Conservation (phyloP, 2,888 invertebrate species). For the Ornithoptera alexandrae region DNA sequence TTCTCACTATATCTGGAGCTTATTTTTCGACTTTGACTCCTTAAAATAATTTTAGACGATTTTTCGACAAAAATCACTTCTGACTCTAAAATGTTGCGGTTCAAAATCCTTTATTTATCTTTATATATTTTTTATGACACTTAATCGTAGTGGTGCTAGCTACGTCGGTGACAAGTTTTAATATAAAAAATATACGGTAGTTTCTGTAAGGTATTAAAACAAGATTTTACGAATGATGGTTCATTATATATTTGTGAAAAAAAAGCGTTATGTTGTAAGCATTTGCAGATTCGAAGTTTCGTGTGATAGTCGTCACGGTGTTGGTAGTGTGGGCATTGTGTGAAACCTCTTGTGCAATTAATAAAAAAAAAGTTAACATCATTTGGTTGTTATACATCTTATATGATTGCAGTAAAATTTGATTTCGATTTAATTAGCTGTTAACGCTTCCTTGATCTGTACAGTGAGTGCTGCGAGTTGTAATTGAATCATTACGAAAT, state of each 20-base stretch:
- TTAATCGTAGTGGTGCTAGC: too few species aligned
- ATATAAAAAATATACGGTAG: too few species aligned
- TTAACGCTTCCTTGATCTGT: conserved; percentile 49
- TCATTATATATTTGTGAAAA: conserved; percentile 4
- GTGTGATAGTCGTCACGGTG: conserved; percentile 16
- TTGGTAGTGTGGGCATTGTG: conserved; percentile 3
- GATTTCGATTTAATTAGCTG: conserved; percentile 52
- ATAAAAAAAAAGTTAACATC: conserved; percentile 15
- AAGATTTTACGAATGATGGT: too few species aligned
- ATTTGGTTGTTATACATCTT: conserved; percentile 20
- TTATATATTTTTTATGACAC: too few species aligned
- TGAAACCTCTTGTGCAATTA: conserved; percentile 17
- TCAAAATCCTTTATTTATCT: too few species aligned
- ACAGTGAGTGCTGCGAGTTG: conserved; percentile 41
- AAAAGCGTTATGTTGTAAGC: conserved; percentile 3
- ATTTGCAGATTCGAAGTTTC: conserved; percentile 27
- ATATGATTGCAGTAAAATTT: conserved; percentile 30
- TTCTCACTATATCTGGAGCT: too few species aligned
- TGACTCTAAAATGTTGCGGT: too few species aligned
- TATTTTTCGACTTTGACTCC: too few species aligned
- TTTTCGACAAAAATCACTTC: too few species aligned
- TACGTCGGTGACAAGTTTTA: too few species aligned
- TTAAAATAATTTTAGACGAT: too few species aligned
- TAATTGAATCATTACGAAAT: conserved; percentile 69
- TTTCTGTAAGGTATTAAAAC: too few species aligned